Percentiles rank a stretch among this genome's conserved stretches.
These are phyloP conservation scores for Drosophila setosimentum DNA, from an alignment of 2,888 invertebrate species.

Conservation along the genomic window DNA sequence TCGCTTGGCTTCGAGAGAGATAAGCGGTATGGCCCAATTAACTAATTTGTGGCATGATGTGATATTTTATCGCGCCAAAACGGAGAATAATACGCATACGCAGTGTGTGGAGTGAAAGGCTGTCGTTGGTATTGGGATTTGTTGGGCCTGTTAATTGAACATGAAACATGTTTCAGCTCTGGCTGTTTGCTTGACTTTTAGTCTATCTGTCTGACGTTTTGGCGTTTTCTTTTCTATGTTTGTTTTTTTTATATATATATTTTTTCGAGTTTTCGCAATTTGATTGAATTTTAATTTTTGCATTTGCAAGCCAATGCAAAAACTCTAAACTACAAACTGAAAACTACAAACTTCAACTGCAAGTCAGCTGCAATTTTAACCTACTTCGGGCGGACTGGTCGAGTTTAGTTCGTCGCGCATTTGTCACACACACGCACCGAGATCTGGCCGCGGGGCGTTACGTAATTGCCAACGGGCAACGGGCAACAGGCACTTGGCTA, in stretches of 20 bases:
- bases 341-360: slow-evolving; percentile 56
- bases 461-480: slow-evolving; percentile 64
- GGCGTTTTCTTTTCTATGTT: slow-evolving; percentile 23
- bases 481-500: slow-evolving; percentile 48
- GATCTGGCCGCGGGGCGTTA: slow-evolving; percentile 57
- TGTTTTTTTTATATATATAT: slow-evolving; percentile 4
- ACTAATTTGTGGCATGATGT: slow-evolving; percentile 57
- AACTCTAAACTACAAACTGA: slow-evolving; percentile 45
- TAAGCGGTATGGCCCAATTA: slow-evolving; percentile 69
- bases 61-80: slow-evolving; percentile 56
- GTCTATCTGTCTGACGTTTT: slow-evolving; percentile 47
- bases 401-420: slow-evolving; percentile 80
- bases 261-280: slow-evolving; percentile 75
- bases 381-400: slow-evolving; percentile 72
- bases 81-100: slow-evolving; percentile 54
- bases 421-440: slow-evolving; percentile 75
- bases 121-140: slow-evolving; percentile 54
- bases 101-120: slow-evolving; percentile 56
- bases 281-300: slow-evolving; percentile 79
- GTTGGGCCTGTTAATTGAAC: slow-evolving; percentile 71
- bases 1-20: slow-evolving; percentile 45
- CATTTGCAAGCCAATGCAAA: slow-evolving; percentile 69
- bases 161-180: slow-evolving; percentile 72
- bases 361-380: slow-evolving; percentile 77
- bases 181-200: slow-evolving; percentile 23